Evolutionary conservation across 2,797 vertebrate genomes (phyloP), one percentile per base, ranked within the genome.

Genomic region (Rhabdophis nuchalis): DNA sequence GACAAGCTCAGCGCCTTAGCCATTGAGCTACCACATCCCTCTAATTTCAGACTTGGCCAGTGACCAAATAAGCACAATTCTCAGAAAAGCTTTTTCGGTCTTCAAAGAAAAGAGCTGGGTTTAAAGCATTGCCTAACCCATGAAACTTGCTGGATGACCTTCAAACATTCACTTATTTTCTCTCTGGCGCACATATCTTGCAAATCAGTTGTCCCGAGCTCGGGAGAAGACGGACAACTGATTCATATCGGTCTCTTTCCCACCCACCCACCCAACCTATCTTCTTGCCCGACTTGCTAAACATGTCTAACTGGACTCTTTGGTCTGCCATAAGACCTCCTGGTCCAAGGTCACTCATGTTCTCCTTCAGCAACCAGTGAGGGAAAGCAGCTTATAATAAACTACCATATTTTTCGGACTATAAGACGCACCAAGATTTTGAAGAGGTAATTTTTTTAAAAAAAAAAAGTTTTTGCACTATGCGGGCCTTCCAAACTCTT

Each of bases 321-420:
- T 18, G 60, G 52, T 27, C 46, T 64, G n/a, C 41, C n/a, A 1
- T 18, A 52, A 52, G 18, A 32, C 54, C 41, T 87, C 41, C 29
- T 12, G 32, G 6, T 72, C n/a, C 32, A 29, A 54, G 23, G 53
- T 85, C 27, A 91, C 90, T 95, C 93, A 92, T 92, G 64, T 95
- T 95, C 95, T 96, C 92, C 95, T 95, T 94, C 94, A 93, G 85
- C 64, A 94, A 88, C 95, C 94, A 18, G 1, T 1, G 95, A 93
- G 94, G 94, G 95, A 95, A 95, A 96, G 92, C 85, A 68, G 20
- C 60, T 13, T 16, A 46, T 46, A 53, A 11, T 53, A 64, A 54
- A 52, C 60, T 46, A 46, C 46, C 46, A 46, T 46, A 46, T 46
- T 46, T 46, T 46, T 46, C 46, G 5, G 46, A 46, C 3, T 46